A percentile compares a stretch with the other conserved stretches of the same genome.
Conservation (phyloP, 2,113 vertebrate genomes). For the Anguilla japonica region DNA sequence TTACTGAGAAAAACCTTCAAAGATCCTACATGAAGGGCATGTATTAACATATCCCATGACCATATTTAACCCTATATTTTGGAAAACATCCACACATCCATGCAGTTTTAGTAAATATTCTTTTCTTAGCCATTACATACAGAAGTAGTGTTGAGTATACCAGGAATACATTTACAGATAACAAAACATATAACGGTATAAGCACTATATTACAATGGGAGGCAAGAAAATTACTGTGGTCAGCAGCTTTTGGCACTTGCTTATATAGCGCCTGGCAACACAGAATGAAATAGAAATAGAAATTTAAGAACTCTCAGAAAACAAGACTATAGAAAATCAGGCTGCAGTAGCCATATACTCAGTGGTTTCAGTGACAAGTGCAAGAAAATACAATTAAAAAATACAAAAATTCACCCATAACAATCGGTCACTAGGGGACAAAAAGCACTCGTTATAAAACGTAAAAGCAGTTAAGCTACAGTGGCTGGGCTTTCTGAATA, state of each 20-base stretch:
- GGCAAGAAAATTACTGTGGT: not conserved
- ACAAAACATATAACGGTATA: conserved; percentile 15
- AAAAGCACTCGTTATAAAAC: not conserved
- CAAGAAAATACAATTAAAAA: not conserved
- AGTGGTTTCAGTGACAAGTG: not conserved
- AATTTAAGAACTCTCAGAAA: conserved; percentile 5
- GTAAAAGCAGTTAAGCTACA: not conserved
- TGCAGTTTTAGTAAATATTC: not conserved
- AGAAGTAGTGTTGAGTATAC: not conserved
- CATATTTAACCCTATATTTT: not conserved
- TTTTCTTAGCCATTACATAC: not conserved
- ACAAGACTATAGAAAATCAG: not conserved
- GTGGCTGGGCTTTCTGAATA: no score
- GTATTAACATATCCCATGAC: not conserved
- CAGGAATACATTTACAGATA: not conserved
- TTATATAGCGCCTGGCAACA: conserved; percentile 12
- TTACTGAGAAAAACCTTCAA: not conserved
- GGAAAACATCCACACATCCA: not conserved
- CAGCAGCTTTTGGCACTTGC: not conserved
- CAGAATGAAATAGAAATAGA: not conserved
- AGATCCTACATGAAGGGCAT: not conserved
- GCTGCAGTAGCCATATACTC: not conserved
- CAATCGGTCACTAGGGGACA: not conserved
- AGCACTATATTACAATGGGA: conserved; percentile 16
- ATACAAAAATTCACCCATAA: not conserved